Conservation (phyloP, 2,797 vertebrate species). For the Chrysocyon brachyurus region DNA sequence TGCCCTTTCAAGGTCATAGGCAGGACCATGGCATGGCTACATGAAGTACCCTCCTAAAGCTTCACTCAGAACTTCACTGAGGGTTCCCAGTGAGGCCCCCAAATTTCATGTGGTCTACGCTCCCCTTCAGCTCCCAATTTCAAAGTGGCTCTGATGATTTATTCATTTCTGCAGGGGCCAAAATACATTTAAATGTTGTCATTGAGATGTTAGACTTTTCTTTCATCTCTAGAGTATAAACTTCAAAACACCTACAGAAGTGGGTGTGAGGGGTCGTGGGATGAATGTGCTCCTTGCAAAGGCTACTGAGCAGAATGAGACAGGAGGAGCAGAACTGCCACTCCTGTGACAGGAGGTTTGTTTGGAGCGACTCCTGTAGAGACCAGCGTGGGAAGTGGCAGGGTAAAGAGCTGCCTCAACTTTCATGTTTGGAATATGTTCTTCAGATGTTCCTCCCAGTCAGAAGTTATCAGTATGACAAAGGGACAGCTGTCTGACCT, state of each 20-base stretch:
- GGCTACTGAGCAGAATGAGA: background rate
- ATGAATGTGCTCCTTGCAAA: background rate
- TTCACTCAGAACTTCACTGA: background rate
- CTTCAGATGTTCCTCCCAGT: constrained; percentile 56
- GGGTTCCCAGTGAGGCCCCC: background rate
- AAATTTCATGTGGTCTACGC: background rate
- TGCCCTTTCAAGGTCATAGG: background rate
- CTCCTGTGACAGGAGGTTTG: background rate
- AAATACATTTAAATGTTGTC: constrained; percentile 17
- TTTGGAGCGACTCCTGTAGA: background rate
- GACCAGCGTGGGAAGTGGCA: background rate
- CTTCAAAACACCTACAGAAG: background rate
- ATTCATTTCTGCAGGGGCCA: constrained; percentile 49
- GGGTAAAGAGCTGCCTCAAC: constrained; percentile 37
- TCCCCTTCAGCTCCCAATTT: background rate
- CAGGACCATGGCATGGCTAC: background rate
- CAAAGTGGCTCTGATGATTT: constrained; percentile 54
- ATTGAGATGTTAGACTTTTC: background rate
- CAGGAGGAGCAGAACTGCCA: background rate
- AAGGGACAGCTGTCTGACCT: constrained; percentile 64
- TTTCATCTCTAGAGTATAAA: constrained; percentile 42
- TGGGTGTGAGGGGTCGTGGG: background rate
- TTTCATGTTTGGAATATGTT: constrained; percentile 62
- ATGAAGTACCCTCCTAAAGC: background rate
- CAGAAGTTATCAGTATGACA: constrained; percentile 68